phyloP scores from a whole-genome alignment of 2,797 vertebrate genomes.

The Sarcoramphus papa region DNA sequence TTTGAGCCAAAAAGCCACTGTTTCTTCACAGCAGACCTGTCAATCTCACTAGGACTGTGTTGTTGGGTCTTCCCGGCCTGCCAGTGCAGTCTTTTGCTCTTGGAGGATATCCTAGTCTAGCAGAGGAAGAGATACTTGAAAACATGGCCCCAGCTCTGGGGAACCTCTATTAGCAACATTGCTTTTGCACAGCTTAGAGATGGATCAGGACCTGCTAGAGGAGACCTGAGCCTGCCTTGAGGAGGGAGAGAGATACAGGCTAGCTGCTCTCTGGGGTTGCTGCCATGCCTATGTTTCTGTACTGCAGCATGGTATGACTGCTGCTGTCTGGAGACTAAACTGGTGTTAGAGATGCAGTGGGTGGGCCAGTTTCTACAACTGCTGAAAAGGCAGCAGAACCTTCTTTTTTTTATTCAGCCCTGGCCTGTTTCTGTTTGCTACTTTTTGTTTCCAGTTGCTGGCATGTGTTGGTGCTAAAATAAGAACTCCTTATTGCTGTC shows the following conservation, averaged over 20 bases:
- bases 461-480: background rate
- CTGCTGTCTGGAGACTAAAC: background rate
- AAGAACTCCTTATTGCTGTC: background rate
- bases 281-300: background rate
- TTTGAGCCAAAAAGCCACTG: background rate
- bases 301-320: fast-evolving
- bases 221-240: background rate
- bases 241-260: background rate
- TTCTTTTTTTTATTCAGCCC: background rate
- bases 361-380: background rate
- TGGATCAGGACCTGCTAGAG: background rate
- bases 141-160: background rate
- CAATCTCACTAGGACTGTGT: background rate
- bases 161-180: background rate
- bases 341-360: background rate
- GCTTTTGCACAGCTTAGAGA: background rate
- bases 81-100: background rate
- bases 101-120: background rate
- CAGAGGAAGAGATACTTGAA: background rate
- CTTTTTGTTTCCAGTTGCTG: background rate
- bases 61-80: background rate
- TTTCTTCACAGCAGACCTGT: background rate
- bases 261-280: background rate
- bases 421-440: background rate
- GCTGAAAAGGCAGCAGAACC: background rate